Percentiles rank a stretch among this genome's conserved stretches.
Conservation (phyloP, 2,113 vertebrate species). For the Apus apus region DNA sequence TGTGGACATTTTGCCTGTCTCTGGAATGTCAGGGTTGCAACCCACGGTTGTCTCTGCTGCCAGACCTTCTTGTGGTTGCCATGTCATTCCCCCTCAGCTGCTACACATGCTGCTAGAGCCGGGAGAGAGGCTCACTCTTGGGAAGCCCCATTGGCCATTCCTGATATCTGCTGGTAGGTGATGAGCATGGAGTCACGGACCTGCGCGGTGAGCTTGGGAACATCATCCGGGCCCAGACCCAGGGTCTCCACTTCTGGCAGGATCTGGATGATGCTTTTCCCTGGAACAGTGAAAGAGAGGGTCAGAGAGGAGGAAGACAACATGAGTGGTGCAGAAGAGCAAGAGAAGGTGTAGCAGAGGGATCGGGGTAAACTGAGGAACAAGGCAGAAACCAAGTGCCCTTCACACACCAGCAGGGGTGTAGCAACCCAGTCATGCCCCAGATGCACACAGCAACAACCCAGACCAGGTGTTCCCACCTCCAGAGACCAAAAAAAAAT, state of each 20-base stretch:
- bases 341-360: not conserved
- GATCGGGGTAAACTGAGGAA: not conserved
- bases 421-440: not conserved
- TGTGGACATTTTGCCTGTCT: not conserved
- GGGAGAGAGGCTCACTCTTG: not conserved
- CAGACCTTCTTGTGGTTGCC: not conserved
- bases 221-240: not conserved
- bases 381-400: not conserved
- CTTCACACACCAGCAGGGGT: not conserved
- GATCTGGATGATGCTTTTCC: conserved; percentile 23
- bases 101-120: not conserved
- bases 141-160: not conserved
- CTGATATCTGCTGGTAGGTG: not conserved
- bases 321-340: not conserved
- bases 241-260: conserved; percentile 21
- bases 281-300: not conserved
- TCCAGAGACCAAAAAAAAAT: not conserved
- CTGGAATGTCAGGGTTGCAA: not conserved
- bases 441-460: not conserved
- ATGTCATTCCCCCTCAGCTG: not conserved
- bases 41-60: not conserved
- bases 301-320: not conserved
- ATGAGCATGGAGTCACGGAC: conserved; percentile 37
- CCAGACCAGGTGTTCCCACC: not conserved
- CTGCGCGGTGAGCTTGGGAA: not conserved